Conservation (phyloP, 2,888 invertebrate species). For the Diarsia rubi region DNA sequence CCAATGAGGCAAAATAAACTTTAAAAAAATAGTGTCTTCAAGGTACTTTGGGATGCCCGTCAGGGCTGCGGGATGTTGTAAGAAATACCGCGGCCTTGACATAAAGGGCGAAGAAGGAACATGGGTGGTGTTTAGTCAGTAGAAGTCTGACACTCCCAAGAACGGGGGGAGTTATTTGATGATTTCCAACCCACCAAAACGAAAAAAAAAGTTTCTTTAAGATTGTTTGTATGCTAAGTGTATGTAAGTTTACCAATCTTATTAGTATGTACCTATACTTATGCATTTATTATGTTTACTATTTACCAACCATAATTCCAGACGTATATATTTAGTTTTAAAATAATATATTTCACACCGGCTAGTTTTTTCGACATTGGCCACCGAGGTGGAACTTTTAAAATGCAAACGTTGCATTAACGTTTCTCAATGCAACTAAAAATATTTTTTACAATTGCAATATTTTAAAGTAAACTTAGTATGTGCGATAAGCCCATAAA, state of each 20-base stretch:
- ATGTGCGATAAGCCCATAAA: constrained; percentile 45
- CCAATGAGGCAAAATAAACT: neutral
- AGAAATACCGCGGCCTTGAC: too few species aligned
- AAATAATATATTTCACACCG: constrained; percentile 17
- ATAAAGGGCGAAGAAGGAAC: too few species aligned
- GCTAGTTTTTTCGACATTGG: constrained; percentile 29
- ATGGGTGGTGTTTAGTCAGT: too few species aligned
- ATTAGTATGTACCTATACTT: neutral
- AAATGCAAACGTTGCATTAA: constrained; percentile 23
- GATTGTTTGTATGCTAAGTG: neutral
- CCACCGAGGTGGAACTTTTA: constrained; percentile 43
- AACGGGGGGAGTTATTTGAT: too few species aligned
- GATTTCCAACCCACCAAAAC: too few species aligned
- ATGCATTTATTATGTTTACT: constrained; percentile 12
- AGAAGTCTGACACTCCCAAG: too few species aligned
- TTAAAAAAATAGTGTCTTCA: neutral
- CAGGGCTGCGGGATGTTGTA: too few species aligned
- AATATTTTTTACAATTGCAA: constrained; percentile 39
- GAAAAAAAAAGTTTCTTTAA: too few species aligned
- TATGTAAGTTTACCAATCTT: constrained; percentile 3
- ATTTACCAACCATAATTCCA: constrained; percentile 21
- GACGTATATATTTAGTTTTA: constrained; percentile 10
- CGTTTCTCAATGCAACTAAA: constrained; percentile 41
- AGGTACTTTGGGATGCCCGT: neutral
- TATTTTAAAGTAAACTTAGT: constrained; percentile 40